Base-by-base conservation (phyloP, 2,888 invertebrate genomes). In the Leptopilina drosophilae region DNA sequence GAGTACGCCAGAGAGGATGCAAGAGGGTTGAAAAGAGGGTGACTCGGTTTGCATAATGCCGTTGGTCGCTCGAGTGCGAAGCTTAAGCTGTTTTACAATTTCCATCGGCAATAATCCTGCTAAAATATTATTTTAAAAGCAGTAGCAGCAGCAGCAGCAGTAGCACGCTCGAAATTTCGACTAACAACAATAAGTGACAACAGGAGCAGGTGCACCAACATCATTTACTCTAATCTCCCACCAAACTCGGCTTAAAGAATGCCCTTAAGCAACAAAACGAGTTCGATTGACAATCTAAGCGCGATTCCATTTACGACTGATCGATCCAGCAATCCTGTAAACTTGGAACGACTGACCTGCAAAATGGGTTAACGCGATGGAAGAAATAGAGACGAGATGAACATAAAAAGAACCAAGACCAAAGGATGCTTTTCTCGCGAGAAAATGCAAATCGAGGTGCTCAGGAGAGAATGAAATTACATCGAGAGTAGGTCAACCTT, bases 101-200 rank as follows among this genome's bases (percentile, higher is more conserved):
- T 84, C 86, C 85, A 87, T 87, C 87, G 84, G 85, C 86, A 87
- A 88, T 88, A 89, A 90, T 89, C 88, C 86, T 82, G 85, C 82
- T 87, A 84, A 89, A 90, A 90, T 90, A 90, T 90, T 90, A 88
- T 90, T 89, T 88, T 84, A 85, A 87, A 88, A 62, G 65, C 42
- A 20, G 42, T 53, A 77, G 8, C 76, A 33, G 33, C 69, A 40
- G 46, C 49, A 14, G 11, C 33, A 33, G 33, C 33, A n/a, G n/a
- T n/a, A 26, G 26, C 26, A 33, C 69, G 49, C 76, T 59, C 33
- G 73, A 69, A 15, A 20, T 53, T 76, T 40, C 11, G 12, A 59
- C 40, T 62, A 40, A 56, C 59, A 78, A 40, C 40, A 69, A n/a
- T 73, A 46, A 78, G 83, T 76, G 77, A 84, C 84, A n/a, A n/a